Base-by-base conservation (phyloP, 2,113 vertebrate genomes). In the Saccopteryx leptura region DNA sequence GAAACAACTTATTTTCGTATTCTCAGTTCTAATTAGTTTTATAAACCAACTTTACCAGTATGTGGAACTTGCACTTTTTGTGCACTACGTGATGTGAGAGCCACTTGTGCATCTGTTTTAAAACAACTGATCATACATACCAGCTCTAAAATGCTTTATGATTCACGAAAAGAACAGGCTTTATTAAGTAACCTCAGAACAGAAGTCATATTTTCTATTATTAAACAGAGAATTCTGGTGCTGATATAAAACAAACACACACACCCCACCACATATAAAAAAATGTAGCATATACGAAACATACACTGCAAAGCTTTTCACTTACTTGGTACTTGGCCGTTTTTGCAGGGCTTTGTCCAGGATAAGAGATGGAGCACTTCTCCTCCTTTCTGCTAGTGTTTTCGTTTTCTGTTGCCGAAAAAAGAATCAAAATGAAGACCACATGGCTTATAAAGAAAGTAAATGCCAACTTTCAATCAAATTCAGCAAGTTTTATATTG, bases 261-360 rank as follows among this genome's bases (percentile, higher is more conserved):
- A 46, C 39, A 31, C 3, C 6, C 2, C 17, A 87, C 21, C 21
- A n/a, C 26, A 23, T 31, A n/a, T 39, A 10, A 65, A 88, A 66
- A 65, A 58, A 87, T 13, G 52, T 9, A 69, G 68, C 28, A 63
- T 28, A 31, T 9, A 39, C 11, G 28, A 39, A 91, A 33, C 4
- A 5, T 6, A 0, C n/a, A 94, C 33, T 6, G 90, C 39, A 95
- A 92, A 52, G 71, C 76, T 60, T 79, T 61, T 83, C 61, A 96
- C 98, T 98, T 98, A 99, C 99, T 99, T 99, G 96, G 98, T 99
- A 12, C 98, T 98, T 0, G 99, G 99, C 96, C 98, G 98, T 88
- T 99, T 99, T 96, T 99, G 99, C 80, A 99, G 99, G 15, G 99
- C 99, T 99, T 99, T 99, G 98, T 99, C 99, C 97, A 99, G 98